Evolutionary conservation across 2,113 vertebrate species (phyloP).

Genomic region (Variabilichromis moorii): DNA sequence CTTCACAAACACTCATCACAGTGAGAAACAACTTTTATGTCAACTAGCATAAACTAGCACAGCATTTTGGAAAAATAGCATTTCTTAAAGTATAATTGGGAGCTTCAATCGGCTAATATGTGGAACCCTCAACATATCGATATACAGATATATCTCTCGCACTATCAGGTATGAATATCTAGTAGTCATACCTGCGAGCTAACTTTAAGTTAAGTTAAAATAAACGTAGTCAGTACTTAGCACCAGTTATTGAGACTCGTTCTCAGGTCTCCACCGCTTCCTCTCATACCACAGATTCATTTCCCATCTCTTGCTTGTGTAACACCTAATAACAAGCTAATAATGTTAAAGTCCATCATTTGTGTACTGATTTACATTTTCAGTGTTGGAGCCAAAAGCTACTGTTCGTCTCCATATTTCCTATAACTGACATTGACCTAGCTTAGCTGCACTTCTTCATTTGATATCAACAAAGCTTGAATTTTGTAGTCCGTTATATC

Average conservation of each 20-base stretch:
- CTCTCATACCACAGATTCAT: not conserved
- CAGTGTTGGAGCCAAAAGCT: not conserved
- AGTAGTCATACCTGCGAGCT: not conserved
- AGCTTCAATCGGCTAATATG: not conserved
- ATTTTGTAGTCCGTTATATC: not conserved
- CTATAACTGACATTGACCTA: not conserved
- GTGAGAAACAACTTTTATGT: not conserved
- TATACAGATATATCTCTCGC: not conserved
- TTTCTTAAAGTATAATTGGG: not conserved
- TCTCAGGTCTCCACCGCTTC: not conserved
- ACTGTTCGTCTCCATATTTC: not conserved
- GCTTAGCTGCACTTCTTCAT: not conserved
- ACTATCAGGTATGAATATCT: not conserved
- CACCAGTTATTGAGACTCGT: not conserved
- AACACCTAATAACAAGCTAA: not conserved
- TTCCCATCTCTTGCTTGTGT: not conserved
- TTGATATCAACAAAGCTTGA: not conserved
- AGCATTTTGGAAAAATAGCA: not conserved
- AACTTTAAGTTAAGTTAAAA: not conserved
- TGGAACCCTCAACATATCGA: not conserved
- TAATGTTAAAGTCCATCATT: not conserved
- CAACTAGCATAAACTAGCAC: not conserved
- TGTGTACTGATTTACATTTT: not conserved
- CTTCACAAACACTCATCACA: not conserved
- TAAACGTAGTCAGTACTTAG: not conserved